Evolutionary conservation across 1,140 invertebrate genomes (phyloP), one percentile per base, ranked within the genome.

Genomic region (Drosophila simulans): DNA sequence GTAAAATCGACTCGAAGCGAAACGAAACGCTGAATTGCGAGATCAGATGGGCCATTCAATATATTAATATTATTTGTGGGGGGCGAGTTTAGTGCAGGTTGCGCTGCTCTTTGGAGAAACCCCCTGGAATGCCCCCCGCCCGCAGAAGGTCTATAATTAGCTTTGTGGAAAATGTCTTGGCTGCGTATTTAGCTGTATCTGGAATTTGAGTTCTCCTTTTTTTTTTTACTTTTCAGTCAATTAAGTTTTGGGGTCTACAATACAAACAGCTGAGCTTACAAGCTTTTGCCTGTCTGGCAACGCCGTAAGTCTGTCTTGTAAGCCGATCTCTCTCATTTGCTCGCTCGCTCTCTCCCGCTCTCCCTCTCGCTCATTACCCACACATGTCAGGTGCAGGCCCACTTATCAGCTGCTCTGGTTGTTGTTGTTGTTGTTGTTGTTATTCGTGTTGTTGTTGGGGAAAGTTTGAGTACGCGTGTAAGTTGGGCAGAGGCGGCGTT

Each of bases 371-470:
- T 43, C 43, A 43, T 58, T 49, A 59, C 31, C 42, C 43, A 37
- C n/a, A 55, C 42, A 37, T 54, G 39, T 76, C 60, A 65, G 40
- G 25, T 40, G 49, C 48, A 64, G 37, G 15, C 58, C 31, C 62
- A 79, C 64, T 65, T 82, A 68, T 76, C 83, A 82, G 66, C 69
- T 89, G 83, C 75, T 77, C 53, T 54, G 68, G 53, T 68, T 77
- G 55, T 77, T 77, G 66, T 77, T 77, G 53, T 68, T 77, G 55
- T 77, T 77, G 66, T 77, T 77, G 66, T 85, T 74, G 72, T 77
- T 77, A 63, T 85, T 31, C 55, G 40, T 77, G 52, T 77, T 77
- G 66, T 77, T 77, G 66, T 85, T 85, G 74, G 85, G 84, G 85
- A 90, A 90, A 90, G 86, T 90, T 90, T 90, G 55, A 71, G 27